Evolutionary conservation across 1,140 invertebrate genomes (phyloP), one percentile per base, ranked within the genome.

Genomic region (Coelopa frigida): DNA sequence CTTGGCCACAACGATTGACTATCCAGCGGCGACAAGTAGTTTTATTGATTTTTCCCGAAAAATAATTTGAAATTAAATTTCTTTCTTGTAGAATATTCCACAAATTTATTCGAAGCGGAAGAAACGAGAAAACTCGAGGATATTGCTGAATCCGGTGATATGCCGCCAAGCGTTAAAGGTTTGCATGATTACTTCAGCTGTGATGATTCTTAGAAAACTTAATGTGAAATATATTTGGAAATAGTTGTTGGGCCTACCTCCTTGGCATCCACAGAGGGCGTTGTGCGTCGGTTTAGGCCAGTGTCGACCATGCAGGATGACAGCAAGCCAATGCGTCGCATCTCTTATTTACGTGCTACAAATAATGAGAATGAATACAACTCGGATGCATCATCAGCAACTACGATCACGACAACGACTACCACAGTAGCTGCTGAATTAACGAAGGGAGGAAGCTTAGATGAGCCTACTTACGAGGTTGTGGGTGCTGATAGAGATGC

Each of bases 261-360:
- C 11, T 12, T 29, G 24, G 23, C 23, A 11, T 29, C 2, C 1
- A 36, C 18, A 14, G 12, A 23, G 21, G 40, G 26, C 29, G 63
- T 70, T 5, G 54, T 67, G n/a, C 48, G 66, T 10, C 63, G 66
- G 14, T 61, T 51, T 36, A 69, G 60, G 32, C 53, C 59, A 10
- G 39, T 56, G 20, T 62, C 61, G 14, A 53, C 57, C 32, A 59
- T 56, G 20, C 60, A 60, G 35, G 86, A 91, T 59, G 86, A 87
- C 57, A 87, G 90, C 56, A 82, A 89, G 49, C 79, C 85, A 12
- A 87, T 86, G 59, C 77, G 91, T 57, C 75, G 91, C 51, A 88
- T 91, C 35, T 94, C 90, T 2, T 95, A 95, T 70, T 72, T 94
- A 49, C 89, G 89, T 72, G 92, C 92, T 7, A 94, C 90, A 18